Evolutionary conservation across 1,140 invertebrate species (phyloP), one percentile per base, ranked within the genome.

Genomic region (Latrodectus geometricus): DNA sequence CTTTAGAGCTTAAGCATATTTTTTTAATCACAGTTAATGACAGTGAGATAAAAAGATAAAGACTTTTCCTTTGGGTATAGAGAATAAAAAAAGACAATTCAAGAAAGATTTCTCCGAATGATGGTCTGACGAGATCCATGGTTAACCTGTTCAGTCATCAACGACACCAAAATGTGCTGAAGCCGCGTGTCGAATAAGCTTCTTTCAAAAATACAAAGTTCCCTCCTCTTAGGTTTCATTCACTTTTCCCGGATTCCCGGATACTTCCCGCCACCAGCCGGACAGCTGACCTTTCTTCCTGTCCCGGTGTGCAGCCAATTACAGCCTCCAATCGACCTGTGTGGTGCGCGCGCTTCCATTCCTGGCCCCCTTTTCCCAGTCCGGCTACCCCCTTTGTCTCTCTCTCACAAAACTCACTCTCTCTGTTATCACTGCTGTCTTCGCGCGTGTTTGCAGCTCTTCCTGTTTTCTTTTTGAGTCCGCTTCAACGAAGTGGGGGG

Each of bases 211-310:
- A 76, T 76, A 56, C 74, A 76, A 76, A 76, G 54, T 76, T 76
- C 74, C 74, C 74, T 76, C 74, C 74, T 20, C 54, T 56, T 76
- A 56, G 52, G 21, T 52, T 76, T 76, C 74, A 76, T 76, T 76
- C 74, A 76, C 54, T 52, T 49, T 14, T 21, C 23, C 74, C 50
- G 9, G 74, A 52, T 14, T 21, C 23, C 74, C 50, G 9, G 74
- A 52, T 54, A 23, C 15, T n/a, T 76, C 54, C 74, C 74, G 50
- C n/a, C n/a, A 54, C 20, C 54, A 54, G 74, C 52, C 74, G 74
- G 74, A 76, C 74, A 76, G 74, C 74, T 76, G 74, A 76, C 74
- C 74, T 76, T 76, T 76, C 74, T 76, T 56, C 74, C 74, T 56
- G 52, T 76, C 74, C 74, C n/a, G 54, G 52, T 52, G 23, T 76